Evolutionary conservation across 2,797 vertebrate genomes (phyloP).

Genomic region (Hybognathus amarus): DNA sequence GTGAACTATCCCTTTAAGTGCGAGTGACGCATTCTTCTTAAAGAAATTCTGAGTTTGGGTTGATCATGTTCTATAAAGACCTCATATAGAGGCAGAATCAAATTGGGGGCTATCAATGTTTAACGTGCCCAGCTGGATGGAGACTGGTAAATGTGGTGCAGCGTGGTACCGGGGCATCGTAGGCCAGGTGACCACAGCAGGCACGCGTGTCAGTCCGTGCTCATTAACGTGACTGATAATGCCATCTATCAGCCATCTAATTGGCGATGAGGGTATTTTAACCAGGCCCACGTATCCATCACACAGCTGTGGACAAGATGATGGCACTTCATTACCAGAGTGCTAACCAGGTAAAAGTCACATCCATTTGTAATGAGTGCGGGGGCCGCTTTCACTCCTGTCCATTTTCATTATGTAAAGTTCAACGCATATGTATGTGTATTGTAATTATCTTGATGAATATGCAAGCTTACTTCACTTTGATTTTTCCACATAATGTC

Average conservation of each 20-base stretch:
- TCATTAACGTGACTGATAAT: slow-evolving; percentile 85
- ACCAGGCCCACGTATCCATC: slow-evolving; percentile 75
- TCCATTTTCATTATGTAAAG: slow-evolving; percentile 64
- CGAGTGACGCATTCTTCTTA: background rate
- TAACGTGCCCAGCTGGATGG: slow-evolving; percentile 38
- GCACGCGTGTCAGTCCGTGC: slow-evolving; percentile 72
- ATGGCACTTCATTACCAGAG: slow-evolving; percentile 64
- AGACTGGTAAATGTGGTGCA: slow-evolving; percentile 30
- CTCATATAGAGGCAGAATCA: background rate
- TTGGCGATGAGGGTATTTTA: slow-evolving; percentile 81
- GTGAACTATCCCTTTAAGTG: background rate
- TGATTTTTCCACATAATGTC: slow-evolving; percentile 50
- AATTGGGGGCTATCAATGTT: slow-evolving; percentile 28
- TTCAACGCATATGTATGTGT: slow-evolving; percentile 60
- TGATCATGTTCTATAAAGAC: background rate
- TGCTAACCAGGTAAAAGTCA: slow-evolving; percentile 66
- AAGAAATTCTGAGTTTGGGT: background rate
- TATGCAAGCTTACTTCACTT: slow-evolving; percentile 51
- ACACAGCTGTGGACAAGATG: slow-evolving; percentile 62
- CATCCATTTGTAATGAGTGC: slow-evolving; percentile 63
- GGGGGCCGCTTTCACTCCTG: slow-evolving; percentile 55
- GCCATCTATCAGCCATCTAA: slow-evolving; percentile 79
- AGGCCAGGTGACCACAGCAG: slow-evolving; percentile 59
- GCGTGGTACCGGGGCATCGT: slow-evolving; percentile 31
- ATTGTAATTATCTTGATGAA: slow-evolving; percentile 62